A percentile compares a stretch with the other conserved stretches of the same genome.
phyloP scores from a whole-genome alignment of 2,888 invertebrate genomes.

The Hermaeophaga mercurialis region DNA sequence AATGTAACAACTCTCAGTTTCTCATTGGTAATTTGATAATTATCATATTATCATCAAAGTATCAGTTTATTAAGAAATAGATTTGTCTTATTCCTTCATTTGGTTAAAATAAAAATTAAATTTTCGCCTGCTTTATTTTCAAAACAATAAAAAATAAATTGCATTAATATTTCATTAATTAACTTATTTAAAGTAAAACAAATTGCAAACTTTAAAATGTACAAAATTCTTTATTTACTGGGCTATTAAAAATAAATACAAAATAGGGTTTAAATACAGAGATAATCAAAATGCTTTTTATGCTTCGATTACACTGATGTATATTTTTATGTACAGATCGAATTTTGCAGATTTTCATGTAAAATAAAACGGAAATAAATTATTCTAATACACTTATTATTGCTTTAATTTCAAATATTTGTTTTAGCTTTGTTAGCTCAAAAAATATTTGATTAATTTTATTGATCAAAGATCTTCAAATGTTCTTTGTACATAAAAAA shows the following conservation, averaged over 20 bases:
- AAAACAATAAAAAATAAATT: no score
- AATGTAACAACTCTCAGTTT: no score
- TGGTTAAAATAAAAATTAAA: no score
- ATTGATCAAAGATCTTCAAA: no score
- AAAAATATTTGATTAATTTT: not conserved
- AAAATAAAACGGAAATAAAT: not conserved
- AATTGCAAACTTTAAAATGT: no score
- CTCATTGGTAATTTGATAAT: no score
- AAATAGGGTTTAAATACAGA: not conserved
- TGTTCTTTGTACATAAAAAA: not conserved
- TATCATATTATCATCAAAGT: no score
- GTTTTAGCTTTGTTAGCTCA: not conserved
- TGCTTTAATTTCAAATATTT: constrained; percentile 1
- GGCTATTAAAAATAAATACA: not conserved
- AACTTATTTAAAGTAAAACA: no score
- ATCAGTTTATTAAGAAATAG: no score
- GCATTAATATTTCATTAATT: no score
- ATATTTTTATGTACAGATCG: not conserved
- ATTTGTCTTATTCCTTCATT: no score
- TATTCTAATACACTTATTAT: not conserved
- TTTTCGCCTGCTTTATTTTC: no score
- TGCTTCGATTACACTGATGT: not conserved
- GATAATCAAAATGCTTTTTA: not conserved
- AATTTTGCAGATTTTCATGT: not conserved
- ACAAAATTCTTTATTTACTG: not conserved